Base-by-base conservation (phyloP, 2,797 vertebrate genomes). In the Cirrhinus mrigala region DNA sequence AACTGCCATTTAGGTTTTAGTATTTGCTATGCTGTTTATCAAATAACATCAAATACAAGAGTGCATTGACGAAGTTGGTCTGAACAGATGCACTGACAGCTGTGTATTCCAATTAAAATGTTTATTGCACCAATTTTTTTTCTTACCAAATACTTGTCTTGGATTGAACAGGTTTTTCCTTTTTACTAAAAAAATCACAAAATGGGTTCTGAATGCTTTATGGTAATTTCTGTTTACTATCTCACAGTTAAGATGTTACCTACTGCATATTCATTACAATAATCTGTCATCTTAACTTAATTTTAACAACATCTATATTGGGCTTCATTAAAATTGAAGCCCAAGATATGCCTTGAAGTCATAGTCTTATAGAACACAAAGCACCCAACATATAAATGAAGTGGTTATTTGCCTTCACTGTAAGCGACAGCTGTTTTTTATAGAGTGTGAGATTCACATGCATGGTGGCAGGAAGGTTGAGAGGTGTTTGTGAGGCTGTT, bases 401-500 rank as follows among this genome's bases (percentile, higher is more conserved):
- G 4, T 15, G 15, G n/a, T 44, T 62, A 3, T 50, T 20, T 3
- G 8, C 22, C 69, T 68, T 54, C 52, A 69, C 20, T 40, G 29
- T 3, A 15, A 73, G 9, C 15, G 10, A 37, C 54, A 46, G 66
- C 68, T 85, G 88, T 88, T 93, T 88, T 89, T 93, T 92, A 86
- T 90, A 82, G 84, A 58, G n/a, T 60, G 6, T 73, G 69, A 60
- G 33, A 73, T 82, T 82, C 22, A 73, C 40, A 29, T 82, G 68
- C 52, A 24, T 48, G 2, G 48, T 52, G 20, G 66, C 62, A 52
- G 46, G 22, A 54, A 66, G 48, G 64, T 46, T 82, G 68, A 14
- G 52, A 24, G n/a, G 68, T 89, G 86, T 86, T 86, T 88, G 86
- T 90, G 88, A 88, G 87, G 85, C 89, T 89, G 80, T 86, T 89